These are phyloP conservation scores for Halcyon badia DNA, from an alignment of 2,797 vertebrate species.

Conservation along the genomic window DNA sequence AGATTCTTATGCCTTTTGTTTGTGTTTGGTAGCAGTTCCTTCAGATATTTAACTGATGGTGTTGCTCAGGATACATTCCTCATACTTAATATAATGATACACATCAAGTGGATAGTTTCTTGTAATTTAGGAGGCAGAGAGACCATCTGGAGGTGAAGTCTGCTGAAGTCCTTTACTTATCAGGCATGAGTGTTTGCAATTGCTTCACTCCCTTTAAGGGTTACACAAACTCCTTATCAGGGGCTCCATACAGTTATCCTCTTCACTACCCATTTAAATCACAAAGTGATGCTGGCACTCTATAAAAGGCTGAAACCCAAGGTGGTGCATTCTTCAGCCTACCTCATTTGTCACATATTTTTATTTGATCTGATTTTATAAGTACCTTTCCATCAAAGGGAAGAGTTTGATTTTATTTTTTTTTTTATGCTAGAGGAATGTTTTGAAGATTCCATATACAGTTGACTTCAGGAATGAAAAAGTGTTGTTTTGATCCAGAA, in stretches of 20 bases:
- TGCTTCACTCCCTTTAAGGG: background rate
- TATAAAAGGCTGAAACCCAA: background rate
- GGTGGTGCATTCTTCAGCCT: slow-evolving; percentile 13
- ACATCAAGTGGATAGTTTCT: background rate
- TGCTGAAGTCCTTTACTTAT: background rate
- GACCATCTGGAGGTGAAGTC: background rate
- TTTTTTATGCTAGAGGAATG: slow-evolving; percentile 48
- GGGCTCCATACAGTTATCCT: background rate
- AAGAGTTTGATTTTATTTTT: background rate
- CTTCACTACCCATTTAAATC: background rate
- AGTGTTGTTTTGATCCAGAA: slow-evolving; percentile 70
- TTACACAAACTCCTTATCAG: background rate
- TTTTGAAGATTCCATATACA: slow-evolving; percentile 58
- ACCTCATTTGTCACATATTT: background rate
- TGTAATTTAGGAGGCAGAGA: background rate
- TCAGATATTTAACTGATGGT: background rate
- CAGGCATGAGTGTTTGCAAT: background rate
- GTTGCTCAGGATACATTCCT: background rate
- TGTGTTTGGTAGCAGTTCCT: background rate
- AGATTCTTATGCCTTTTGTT: background rate
- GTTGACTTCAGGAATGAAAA: slow-evolving; percentile 74
- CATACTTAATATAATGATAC: background rate
- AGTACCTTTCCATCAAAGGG: background rate
- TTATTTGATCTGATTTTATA: slow-evolving; percentile 25
- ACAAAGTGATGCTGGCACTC: background rate